Base-by-base conservation (phyloP, 2,888 invertebrate genomes). In the Ormia ochracea region DNA sequence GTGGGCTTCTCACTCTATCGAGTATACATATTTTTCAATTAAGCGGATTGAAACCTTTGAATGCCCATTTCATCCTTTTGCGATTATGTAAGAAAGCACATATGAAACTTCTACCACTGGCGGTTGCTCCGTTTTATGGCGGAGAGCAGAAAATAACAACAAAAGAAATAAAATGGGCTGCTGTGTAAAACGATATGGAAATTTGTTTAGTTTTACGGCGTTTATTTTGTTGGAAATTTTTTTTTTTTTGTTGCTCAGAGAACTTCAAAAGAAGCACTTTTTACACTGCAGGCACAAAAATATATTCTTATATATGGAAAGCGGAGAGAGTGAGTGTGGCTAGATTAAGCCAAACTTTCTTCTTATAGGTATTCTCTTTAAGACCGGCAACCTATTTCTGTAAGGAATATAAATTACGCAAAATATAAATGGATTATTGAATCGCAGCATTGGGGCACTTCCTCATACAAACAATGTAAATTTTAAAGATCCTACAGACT, bases 31-130 rank as follows among this genome's bases (percentile, higher is more conserved):
- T 48, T 63, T 68, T 72, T 76, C 54, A 72, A 80, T 77, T 81
- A 82, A 82, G 72, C 74, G 77, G 81, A 82, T 82, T 81, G 69
- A 70, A 75, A 81, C 81, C 77, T 66, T 52, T 81, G 81, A 83
- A 72, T 82, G 79, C 77, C 69, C 33, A 56, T 74, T 66, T 74
- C 36, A 75, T 58, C 43, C 56, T 54, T 59, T 63, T 41, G 50
- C 45, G 54, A 5, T 61, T 43, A 10, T 36, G 36, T 23, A 12
- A 28, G 19, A 12, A 41, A 36, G 10, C 33, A 19, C 10, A 38
- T 38, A 28, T 50, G 45, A 31, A 72, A 36, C 26, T 68, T 38
- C 43, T 54, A 56, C 1, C 31, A 33, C 43, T 69, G 63, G 69
- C 69, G 63, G 45, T 76, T 66, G 70, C 66, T 56, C 76, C 17